Conservation (phyloP, 2,797 vertebrate genomes). For the Arremon aurantiirostris region DNA sequence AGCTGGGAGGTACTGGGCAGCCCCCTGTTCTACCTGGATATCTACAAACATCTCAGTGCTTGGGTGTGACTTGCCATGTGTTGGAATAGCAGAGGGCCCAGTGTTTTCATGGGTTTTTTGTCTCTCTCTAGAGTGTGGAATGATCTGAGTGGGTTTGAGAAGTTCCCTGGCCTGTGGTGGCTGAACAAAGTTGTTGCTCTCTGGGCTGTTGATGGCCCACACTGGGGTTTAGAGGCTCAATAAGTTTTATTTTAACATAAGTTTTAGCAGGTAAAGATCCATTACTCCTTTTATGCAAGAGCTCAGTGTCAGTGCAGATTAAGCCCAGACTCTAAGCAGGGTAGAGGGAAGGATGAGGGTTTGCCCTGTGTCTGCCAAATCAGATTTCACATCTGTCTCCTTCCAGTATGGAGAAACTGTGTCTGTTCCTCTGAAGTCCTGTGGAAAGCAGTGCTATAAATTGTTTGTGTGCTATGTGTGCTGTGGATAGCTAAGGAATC, state of each 20-base stretch:
- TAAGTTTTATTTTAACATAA: not conserved
- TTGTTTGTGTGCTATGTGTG: not conserved
- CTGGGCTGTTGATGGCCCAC: not conserved
- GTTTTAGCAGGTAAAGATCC: not conserved
- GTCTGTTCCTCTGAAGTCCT: slow-evolving; percentile 10
- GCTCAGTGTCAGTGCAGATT: not conserved
- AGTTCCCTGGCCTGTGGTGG: not conserved
- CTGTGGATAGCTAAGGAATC: slow-evolving; percentile 21
- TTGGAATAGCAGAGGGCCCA: not conserved
- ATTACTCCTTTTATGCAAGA: not conserved
- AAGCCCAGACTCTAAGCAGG: not conserved
- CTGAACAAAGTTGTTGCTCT: not conserved
- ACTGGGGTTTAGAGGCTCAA: not conserved
- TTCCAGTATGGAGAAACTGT: not conserved
- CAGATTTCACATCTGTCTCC: not conserved
- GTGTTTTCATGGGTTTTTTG: accelerated
- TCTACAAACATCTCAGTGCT: not conserved
- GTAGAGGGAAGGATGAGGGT: not conserved
- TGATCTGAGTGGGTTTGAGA: not conserved
- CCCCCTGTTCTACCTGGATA: not conserved
- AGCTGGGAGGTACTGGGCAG: not conserved
- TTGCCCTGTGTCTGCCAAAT: not conserved
- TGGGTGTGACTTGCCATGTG: accelerated
- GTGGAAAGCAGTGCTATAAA: slow-evolving; percentile 25
- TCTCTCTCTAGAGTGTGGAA: not conserved